Percentiles rank a stretch among this genome's conserved stretches.
Evolutionary conservation across 2,797 vertebrate genomes (phyloP).

Genomic region (Geranospiza caerulescens): DNA sequence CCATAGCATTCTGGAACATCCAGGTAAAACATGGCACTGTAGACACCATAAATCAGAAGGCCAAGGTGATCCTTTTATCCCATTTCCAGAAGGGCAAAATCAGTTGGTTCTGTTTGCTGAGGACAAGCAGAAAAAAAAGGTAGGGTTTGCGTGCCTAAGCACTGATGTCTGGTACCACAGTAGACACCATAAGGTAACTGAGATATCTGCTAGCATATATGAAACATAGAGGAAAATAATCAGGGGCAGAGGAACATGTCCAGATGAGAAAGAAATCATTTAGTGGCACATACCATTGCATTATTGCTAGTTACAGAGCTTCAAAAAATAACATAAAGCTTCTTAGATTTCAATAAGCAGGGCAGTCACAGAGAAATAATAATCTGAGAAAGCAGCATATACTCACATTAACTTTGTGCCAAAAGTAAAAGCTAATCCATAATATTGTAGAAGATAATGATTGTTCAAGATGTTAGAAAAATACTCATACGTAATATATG

Average conservation of each 20-base stretch:
- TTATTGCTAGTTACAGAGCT: background rate
- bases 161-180: background rate
- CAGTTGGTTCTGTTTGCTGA: background rate
- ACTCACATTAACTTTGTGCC: background rate
- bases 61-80: background rate
- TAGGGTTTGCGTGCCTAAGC: background rate
- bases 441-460: background rate
- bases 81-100: background rate
- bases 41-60: background rate
- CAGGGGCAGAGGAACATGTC: background rate
- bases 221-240: background rate
- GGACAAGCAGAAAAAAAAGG: background rate
- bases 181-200: background rate
- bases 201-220: background rate
- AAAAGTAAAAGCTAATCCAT: background rate
- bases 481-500: background rate
- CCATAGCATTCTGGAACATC: background rate
- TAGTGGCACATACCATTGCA: background rate
- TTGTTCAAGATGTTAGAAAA: background rate
- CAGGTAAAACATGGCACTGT: background rate
- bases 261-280: background rate
- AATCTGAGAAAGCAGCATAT: background rate
- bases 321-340: background rate
- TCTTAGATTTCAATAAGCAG: background rate
- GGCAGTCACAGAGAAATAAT: background rate